These are phyloP conservation scores for Calyptomena viridis DNA, from an alignment of 2,113 vertebrate species.

Conservation along the genomic window DNA sequence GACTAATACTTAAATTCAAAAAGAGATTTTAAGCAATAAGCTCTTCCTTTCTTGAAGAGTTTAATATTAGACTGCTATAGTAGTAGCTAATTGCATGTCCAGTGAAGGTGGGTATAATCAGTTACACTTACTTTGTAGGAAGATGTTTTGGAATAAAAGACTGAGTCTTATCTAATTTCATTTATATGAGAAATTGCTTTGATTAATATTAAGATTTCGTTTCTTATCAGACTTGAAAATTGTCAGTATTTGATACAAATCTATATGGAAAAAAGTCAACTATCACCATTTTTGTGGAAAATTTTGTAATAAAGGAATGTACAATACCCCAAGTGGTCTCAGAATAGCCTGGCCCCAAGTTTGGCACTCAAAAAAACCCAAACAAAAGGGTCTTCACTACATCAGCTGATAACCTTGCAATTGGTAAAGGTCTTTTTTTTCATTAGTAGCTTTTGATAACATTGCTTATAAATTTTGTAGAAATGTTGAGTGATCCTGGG, in stretches of 20 bases:
- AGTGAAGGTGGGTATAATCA: neutral
- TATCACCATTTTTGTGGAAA: neutral
- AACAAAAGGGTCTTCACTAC: neutral
- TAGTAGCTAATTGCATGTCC: neutral
- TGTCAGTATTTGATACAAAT: neutral
- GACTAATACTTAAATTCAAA: neutral
- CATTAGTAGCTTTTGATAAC: neutral
- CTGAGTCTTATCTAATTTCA: neutral
- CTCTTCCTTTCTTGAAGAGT: neutral
- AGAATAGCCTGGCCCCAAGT: neutral
- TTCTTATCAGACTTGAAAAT: neutral
- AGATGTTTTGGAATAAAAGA: neutral
- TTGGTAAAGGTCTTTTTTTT: neutral
- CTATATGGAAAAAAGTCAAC: neutral
- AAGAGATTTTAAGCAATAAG: neutral
- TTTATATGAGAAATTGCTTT: neutral
- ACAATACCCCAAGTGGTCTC: neutral
- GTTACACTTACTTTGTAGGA: neutral
- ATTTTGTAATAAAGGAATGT: neutral
- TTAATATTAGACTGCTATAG: neutral
- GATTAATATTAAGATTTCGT: neutral
- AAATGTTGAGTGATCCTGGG: neutral
- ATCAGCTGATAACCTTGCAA: neutral
- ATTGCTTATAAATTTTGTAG: neutral
- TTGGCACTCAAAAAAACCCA: neutral